These are phyloP conservation scores for Antennarius maculatus DNA, from an alignment of 2,797 vertebrate genomes.

Conservation along the genomic window DNA sequence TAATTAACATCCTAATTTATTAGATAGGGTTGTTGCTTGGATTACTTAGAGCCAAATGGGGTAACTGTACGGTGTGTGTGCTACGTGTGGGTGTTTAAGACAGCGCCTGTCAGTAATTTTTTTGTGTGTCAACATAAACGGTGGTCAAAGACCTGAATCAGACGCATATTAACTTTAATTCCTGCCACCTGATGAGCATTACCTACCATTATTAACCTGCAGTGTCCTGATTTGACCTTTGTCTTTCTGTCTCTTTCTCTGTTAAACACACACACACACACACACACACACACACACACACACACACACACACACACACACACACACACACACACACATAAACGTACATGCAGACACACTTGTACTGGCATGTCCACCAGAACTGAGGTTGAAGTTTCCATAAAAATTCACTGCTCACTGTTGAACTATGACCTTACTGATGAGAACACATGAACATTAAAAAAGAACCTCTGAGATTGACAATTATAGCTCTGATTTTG, in stretches of 20 bases:
- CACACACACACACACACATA: neutral
- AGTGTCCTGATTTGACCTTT: conserved; percentile 1
- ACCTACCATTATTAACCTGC: conserved; percentile 41
- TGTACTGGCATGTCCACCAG: neutral
- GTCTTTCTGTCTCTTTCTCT: neutral
- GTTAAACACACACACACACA: neutral
- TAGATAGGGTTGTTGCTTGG: conserved; percentile 38
- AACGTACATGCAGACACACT: neutral
- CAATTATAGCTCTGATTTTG: too few relatives aligned
- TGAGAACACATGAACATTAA: too few relatives aligned
- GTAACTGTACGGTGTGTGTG: neutral
- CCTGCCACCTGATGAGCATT: conserved; percentile 44
- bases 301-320: too few relatives aligned
- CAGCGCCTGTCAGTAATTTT: neutral
- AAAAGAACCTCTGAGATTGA: too few relatives aligned
- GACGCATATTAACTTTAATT: conserved; percentile 45
- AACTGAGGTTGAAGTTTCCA: conserved; percentile 17
- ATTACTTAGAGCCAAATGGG: conserved; percentile 28
- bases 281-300: too few relatives aligned
- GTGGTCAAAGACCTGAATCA: conserved; percentile 31
- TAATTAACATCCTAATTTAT: conserved; percentile 60
- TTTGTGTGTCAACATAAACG: conserved; percentile 44
- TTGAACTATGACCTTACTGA: too few relatives aligned
- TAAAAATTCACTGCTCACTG: conserved; percentile 3
- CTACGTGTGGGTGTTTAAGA: conserved; percentile 3